Conservation (phyloP, 2,888 invertebrate species). For the Aphodius granarius region DNA sequence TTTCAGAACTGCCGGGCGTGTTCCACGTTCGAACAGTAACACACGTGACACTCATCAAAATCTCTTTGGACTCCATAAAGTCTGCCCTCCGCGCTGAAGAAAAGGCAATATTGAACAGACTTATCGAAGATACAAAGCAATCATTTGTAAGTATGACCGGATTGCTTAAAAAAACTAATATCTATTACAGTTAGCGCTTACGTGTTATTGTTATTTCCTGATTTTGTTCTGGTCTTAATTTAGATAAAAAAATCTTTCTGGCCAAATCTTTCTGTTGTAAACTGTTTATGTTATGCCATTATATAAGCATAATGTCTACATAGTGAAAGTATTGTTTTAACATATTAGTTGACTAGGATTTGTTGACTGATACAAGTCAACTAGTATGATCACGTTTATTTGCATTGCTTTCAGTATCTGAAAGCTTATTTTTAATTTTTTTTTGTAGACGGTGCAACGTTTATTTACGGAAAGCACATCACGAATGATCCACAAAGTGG, state of each 20-base stretch:
- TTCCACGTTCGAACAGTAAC: slow-evolving; percentile 35
- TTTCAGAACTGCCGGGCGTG: slow-evolving; percentile 32
- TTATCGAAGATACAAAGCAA: slow-evolving; percentile 29
- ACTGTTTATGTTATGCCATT: too few species aligned
- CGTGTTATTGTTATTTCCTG: too few species aligned
- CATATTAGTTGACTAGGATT: too few species aligned
- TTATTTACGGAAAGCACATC: slow-evolving; percentile 28
- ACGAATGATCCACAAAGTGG: slow-evolving; percentile 23
- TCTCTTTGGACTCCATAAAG: slow-evolving; percentile 28
- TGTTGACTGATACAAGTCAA: too few species aligned
- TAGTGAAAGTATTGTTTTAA: background rate
- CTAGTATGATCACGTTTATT: too few species aligned
- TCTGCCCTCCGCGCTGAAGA: slow-evolving; percentile 21
- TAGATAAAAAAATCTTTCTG: too few species aligned
- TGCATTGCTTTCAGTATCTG: background rate
- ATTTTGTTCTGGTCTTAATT: too few species aligned
- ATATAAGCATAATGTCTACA: too few species aligned
- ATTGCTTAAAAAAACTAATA: too few species aligned
- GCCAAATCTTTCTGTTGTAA: too few species aligned
- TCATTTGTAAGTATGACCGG: slow-evolving; percentile 30
- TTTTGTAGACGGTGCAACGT: slow-evolving; percentile 28
- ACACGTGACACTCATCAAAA: slow-evolving; percentile 33
- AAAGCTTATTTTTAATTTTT: background rate
- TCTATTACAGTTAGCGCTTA: too few species aligned
- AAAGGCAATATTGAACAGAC: slow-evolving; percentile 15